Base-by-base conservation (phyloP, 2,888 invertebrate species). In the Thera britannica region DNA sequence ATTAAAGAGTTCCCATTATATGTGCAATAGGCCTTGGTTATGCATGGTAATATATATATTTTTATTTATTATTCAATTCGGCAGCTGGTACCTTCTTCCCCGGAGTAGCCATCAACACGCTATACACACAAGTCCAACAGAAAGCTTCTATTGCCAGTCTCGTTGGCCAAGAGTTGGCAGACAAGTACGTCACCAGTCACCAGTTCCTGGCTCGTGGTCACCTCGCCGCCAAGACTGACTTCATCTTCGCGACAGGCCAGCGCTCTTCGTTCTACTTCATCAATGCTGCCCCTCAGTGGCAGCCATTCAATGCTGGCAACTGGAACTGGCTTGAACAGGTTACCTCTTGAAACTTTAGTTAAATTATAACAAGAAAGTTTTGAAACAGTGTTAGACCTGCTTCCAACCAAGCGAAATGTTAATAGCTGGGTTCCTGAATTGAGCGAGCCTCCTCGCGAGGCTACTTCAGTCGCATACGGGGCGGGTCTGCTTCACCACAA, bases 251-350 rank as follows among this genome's bases (percentile, higher is more conserved):
- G 0, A 85, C 94, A 7, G 94, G 94, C 52, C 95, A 96, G 75
- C 86, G 91, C 0, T 83, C 95, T 0, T 94, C 95, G 0, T 96
- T 96, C 83, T 95, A 95, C 82, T 96, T 95, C 77, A 86, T 96
- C 60, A 96, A 96, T 78, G 94, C 93, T 1, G 95, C 95, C 1
- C 96, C 96, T 1, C 96, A 96, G 74, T 96, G 96, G 96, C 95
- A 95, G 67, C 90, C 90, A 0, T 94, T 95, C 77, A 95, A 95
- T 73, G 93, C 85, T 66, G 94, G 95, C n/a, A 95, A 95, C 81
- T 95, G 95, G 95, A 91, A 93, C 81, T 83, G 77, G 65, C 81
- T 95, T n/a, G 95, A 95, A 77, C 86, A 83, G 75, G 90, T 89
- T 2, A 52, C 44, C 9, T 44, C 5, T 4, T 44, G 4, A 38